phyloP scores from a whole-genome alignment of 2,888 invertebrate species.

The Drosophila fulvimacula region DNA sequence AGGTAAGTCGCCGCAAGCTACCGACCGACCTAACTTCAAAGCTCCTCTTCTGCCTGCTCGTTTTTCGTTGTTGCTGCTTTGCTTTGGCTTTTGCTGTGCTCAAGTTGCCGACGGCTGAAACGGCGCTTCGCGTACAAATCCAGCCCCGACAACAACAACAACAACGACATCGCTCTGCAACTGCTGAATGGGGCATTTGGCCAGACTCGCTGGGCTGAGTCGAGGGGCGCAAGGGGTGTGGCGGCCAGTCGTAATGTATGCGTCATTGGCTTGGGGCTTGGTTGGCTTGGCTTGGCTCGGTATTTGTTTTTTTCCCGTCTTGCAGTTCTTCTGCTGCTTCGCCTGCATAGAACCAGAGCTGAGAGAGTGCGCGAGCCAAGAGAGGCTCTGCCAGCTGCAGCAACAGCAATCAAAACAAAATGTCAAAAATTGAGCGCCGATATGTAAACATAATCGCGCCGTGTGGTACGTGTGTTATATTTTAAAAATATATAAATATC shows the following conservation, averaged over 20 bases:
- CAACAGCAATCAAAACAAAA: slow-evolving; percentile 70
- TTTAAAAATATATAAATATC: slow-evolving; percentile 16
- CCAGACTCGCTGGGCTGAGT: slow-evolving; percentile 38
- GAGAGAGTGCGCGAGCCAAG: slow-evolving; percentile 23
- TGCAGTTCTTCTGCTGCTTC: slow-evolving; percentile 34
- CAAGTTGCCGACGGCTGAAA: slow-evolving; percentile 69
- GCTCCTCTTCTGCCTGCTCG: slow-evolving; percentile 39
- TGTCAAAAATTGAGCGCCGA: slow-evolving; percentile 44
- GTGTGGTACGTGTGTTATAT: background rate
- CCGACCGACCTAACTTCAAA: slow-evolving; percentile 10
- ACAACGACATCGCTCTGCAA: slow-evolving; percentile 35
- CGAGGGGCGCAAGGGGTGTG: slow-evolving; percentile 3
- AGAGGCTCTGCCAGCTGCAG: slow-evolving; percentile 55
- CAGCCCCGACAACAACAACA: slow-evolving; percentile 39
- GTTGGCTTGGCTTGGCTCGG: slow-evolving; percentile 12
- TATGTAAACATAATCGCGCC: slow-evolving; percentile 63
- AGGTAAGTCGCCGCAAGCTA: slow-evolving; percentile 20
- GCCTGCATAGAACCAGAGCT: slow-evolving; percentile 22
- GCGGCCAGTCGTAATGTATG: slow-evolving; percentile 52
- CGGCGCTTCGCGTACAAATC: slow-evolving; percentile 75
- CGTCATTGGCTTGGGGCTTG: slow-evolving; percentile 70
- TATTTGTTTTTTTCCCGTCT: slow-evolving; percentile 22
- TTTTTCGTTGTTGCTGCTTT: slow-evolving; percentile 31
- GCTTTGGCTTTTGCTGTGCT: slow-evolving; percentile 41
- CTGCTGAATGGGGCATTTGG: slow-evolving; percentile 66